These are phyloP conservation scores for Vombatus ursinus DNA, from an alignment of 2,113 vertebrate species.

Conservation along the genomic window DNA sequence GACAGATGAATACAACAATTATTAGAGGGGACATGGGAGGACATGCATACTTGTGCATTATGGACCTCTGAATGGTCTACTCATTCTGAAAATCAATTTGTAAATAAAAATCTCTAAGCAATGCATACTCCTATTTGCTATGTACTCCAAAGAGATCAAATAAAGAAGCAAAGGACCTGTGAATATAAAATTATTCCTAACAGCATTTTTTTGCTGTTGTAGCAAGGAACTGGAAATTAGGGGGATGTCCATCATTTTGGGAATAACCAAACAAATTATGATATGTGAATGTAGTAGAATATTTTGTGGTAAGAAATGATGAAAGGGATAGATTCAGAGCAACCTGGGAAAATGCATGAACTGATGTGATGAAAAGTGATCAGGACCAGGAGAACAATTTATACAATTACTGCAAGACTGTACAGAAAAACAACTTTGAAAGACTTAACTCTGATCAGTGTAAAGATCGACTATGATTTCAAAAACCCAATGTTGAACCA, in stretches of 20 bases:
- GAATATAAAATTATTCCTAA: neutral
- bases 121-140: neutral
- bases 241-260: neutral
- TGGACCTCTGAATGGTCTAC: neutral
- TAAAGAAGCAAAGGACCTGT: neutral
- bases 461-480: neutral
- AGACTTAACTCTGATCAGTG: neutral
- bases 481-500: neutral
- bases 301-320: neutral
- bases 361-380: neutral
- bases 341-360: neutral
- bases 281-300: neutral
- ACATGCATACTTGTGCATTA: neutral
- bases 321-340: neutral
- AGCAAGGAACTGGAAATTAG: neutral
- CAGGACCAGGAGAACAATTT: neutral
- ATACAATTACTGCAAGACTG: neutral
- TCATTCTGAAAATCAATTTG: neutral
- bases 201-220: neutral
- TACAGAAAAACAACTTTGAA: neutral
- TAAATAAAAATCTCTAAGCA: neutral
- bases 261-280: neutral
- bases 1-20: neutral
- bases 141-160: neutral
- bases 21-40: neutral